A percentile compares a stretch with the other conserved stretches of the same genome.
These are phyloP conservation scores for Tipula helvola DNA, from an alignment of 2,888 invertebrate species.

Conservation along the genomic window DNA sequence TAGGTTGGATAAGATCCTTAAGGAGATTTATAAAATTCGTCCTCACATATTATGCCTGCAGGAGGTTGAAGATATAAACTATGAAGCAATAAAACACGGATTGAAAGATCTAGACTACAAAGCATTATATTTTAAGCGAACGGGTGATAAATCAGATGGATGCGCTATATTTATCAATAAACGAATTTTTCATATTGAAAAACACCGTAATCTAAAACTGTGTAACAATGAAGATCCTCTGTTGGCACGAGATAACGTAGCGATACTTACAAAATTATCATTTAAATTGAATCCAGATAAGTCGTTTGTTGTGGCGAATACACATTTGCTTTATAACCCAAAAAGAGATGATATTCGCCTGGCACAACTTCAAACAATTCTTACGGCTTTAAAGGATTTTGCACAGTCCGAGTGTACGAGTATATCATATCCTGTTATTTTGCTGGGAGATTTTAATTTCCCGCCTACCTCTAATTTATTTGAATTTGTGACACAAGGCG, in stretches of 20 bases:
- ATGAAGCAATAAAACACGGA: slow-evolving; percentile 45
- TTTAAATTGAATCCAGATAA: slow-evolving; percentile 38
- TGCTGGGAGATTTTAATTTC: slow-evolving; percentile 91
- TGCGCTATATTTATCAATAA: slow-evolving; percentile 76
- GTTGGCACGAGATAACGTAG: slow-evolving; percentile 80
- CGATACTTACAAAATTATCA: slow-evolving; percentile 60
- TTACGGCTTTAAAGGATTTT: slow-evolving; percentile 62
- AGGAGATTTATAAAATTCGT: slow-evolving; percentile 37
- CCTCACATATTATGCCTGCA: slow-evolving; percentile 51
- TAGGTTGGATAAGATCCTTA: slow-evolving; percentile 40
- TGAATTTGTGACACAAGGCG: slow-evolving; percentile 51
- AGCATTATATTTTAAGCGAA: slow-evolving; percentile 71
- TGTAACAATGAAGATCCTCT: slow-evolving; percentile 30
- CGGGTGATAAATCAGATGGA: slow-evolving; percentile 71
- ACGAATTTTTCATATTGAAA: slow-evolving; percentile 51
- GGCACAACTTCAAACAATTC: slow-evolving; percentile 71
- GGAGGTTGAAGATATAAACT: slow-evolving; percentile 76
- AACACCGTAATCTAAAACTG: slow-evolving; percentile 25
- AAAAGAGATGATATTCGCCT: slow-evolving; percentile 76
- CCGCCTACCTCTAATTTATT: slow-evolving; percentile 61
- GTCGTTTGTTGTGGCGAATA: slow-evolving; percentile 72
- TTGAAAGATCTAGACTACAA: slow-evolving; percentile 50
- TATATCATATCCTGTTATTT: slow-evolving; percentile 51
- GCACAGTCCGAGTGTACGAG: slow-evolving; percentile 18
- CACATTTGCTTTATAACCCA: slow-evolving; percentile 90